Evolutionary conservation across 2,113 vertebrate genomes (phyloP).

Genomic region (Myiozetetes cayanensis): DNA sequence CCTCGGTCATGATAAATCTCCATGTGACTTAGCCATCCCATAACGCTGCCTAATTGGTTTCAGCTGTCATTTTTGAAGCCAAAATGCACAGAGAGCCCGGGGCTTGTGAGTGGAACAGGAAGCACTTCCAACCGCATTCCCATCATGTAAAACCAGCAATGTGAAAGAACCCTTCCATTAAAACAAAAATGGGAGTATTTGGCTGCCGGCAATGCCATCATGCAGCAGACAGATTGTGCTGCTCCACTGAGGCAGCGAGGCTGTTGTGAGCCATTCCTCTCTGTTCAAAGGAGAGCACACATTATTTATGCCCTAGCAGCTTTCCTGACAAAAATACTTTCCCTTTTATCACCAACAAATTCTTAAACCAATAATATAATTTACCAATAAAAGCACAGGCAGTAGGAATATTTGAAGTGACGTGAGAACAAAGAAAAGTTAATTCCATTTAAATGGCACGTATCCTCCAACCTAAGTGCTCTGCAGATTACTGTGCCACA

Average conservation of each 20-base stretch:
- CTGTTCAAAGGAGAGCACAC: conserved; percentile 33
- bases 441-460: background rate
- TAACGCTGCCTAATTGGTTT: conserved; percentile 75
- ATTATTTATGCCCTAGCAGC: conserved; percentile 59
- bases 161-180: conserved; percentile 70
- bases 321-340: conserved; percentile 51
- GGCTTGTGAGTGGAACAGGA: conserved; percentile 68
- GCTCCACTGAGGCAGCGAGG: conserved; percentile 43
- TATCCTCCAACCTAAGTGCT: background rate
- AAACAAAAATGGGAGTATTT: conserved; percentile 66
- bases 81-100: conserved; percentile 63
- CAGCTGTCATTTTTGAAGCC: conserved; percentile 74
- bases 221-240: conserved; percentile 62
- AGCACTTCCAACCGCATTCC: conserved; percentile 72
- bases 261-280: conserved; percentile 52
- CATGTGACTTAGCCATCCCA: conserved; percentile 49
- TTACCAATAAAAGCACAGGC: conserved; percentile 23
- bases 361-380: conserved; percentile 41
- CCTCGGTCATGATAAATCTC: conserved; percentile 59
- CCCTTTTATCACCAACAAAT: conserved; percentile 40
- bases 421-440: conserved; percentile 4
- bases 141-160: conserved; percentile 72
- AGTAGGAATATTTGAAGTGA: conserved; percentile 20
- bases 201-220: conserved; percentile 67
- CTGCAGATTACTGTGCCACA: background rate